Evolutionary conservation across 1,140 invertebrate genomes (phyloP).

Genomic region (Drosophila murphyi): DNA sequence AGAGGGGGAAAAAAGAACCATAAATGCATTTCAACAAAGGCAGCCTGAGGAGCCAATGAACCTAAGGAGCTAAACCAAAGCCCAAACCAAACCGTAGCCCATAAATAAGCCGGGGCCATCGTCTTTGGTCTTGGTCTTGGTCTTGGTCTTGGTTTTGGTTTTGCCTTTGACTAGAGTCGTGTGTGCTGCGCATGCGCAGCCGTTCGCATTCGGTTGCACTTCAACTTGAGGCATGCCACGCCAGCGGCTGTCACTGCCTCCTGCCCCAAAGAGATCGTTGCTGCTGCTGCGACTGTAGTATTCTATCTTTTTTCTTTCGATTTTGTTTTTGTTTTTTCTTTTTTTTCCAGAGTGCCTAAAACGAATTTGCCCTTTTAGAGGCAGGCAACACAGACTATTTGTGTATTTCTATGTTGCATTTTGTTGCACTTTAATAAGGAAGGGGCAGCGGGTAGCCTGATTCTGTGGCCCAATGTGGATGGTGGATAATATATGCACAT

Average conservation of each 20-base stretch:
- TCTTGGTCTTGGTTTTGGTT: not conserved
- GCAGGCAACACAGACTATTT: conserved; percentile 18
- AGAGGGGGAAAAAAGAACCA: conserved; percentile 45
- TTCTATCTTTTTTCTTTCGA: conserved; percentile 25
- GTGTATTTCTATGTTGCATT: conserved; percentile 42
- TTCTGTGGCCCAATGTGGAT: not conserved
- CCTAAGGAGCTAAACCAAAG: conserved; percentile 69
- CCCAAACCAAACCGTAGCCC: conserved; percentile 76
- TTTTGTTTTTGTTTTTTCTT: not conserved
- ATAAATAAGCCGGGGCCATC: conserved; percentile 69
- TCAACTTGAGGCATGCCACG: conserved; percentile 70
- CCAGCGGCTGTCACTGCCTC: conserved; percentile 37
- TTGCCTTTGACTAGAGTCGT: conserved; percentile 19
- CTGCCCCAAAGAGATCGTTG: conserved; percentile 16
- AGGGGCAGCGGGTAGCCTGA: not conserved
- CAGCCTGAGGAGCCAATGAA: conserved; percentile 74
- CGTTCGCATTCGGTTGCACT: conserved; percentile 66
- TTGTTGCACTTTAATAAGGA: conserved; percentile 28
- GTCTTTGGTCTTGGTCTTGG: not conserved
- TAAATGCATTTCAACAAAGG: conserved; percentile 79
- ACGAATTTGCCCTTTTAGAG: conserved; percentile 46
- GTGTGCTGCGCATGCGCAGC: conserved; percentile 71
- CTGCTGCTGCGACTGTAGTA: conserved; percentile 17
- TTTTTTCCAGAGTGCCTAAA: conserved; percentile 29
- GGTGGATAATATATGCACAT: too few species aligned